Base-by-base conservation (phyloP, 1,140 invertebrate genomes). In the Neodiprion fabricii region DNA sequence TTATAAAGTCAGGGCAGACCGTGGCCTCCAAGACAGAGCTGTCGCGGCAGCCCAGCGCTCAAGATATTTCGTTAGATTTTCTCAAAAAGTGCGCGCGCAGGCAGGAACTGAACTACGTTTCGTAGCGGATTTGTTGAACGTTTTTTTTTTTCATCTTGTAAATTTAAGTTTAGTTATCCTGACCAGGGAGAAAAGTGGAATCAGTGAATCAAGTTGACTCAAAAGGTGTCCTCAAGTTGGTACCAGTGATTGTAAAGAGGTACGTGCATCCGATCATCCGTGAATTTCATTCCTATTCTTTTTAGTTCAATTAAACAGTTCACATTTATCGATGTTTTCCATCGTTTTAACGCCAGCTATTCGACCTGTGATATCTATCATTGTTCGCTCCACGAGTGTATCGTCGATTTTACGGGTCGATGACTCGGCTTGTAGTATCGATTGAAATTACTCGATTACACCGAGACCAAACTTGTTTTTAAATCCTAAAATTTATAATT, bases 1-100 rank as follows among this genome's bases (percentile, higher is more conserved):
- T 88, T 88, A 88, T 88, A 88, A 88, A 88, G 85, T 87, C 85
- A 83, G 85, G 80, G 78, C 80, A 82, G 81, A 79, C 77, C 82
- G 81, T 83, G 79, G 84, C 80, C 80, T 79, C 82, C 79, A 84
- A 84, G 86, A 88, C 87, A 88, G 87, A 88, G 80, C 84, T 82
- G 86, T 86, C 82, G 82, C 86, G 84, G 85, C 87, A 86, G 85
- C 81, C 83, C 76, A 85, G 80, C 83, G 67, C 80, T 84, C 82
- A 86, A 82, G 83, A 86, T 12, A 61, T 61, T 61, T 61, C 53
- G n/a, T 61, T 61, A 14, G 53, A 61, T 61, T 61, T 61, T 14
- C n/a, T 14, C 53, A 17, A 61, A 61, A 61, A 61, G 53, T 61
- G 53, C 53, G 53, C 53, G 28, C 28, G 28, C 28, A 40, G 28